Evolutionary conservation across 2,888 invertebrate species (phyloP).

Genomic region (Phyto melanocephala): DNA sequence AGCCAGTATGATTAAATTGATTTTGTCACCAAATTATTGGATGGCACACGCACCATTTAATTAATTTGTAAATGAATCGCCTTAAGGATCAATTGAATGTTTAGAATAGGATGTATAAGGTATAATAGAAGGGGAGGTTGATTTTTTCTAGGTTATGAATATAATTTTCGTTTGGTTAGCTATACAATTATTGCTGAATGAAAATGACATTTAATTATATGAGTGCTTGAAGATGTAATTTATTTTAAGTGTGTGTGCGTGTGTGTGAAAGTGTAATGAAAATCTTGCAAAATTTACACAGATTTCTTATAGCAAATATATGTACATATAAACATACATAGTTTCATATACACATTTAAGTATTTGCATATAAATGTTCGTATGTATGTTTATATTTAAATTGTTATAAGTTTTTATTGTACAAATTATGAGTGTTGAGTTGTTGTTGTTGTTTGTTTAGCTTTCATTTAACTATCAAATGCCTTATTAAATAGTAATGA

Average conservation of each 20-base stretch:
- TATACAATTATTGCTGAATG: too few relatives aligned
- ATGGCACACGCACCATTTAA: constrained; percentile 6
- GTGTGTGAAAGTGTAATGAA: constrained; percentile 1
- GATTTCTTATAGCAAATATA: not conserved
- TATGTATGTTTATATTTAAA: constrained; percentile 8
- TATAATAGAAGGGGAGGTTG: too few relatives aligned
- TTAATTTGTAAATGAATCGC: constrained; percentile 2
- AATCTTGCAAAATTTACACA: constrained; percentile 57
- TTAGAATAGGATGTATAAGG: too few relatives aligned
- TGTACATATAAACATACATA: not conserved
- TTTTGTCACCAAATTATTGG: not conserved
- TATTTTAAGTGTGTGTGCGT: not conserved
- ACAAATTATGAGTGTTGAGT: constrained; percentile 28
- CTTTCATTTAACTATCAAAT: constrained; percentile 45
- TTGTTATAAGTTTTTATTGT: constrained; percentile 50
- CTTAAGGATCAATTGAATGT: not conserved
- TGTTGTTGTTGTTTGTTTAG: not conserved
- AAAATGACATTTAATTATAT: not conserved
- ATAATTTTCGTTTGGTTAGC: too few relatives aligned
- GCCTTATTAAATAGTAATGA: constrained; percentile 53
- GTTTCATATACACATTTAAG: not conserved
- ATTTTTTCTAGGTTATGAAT: too few relatives aligned
- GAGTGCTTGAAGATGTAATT: not conserved
- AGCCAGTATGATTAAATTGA: not conserved
- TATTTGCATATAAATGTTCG: not conserved